phyloP scores from a whole-genome alignment of 1,140 invertebrate species.

The Nylanderia fulva region DNA sequence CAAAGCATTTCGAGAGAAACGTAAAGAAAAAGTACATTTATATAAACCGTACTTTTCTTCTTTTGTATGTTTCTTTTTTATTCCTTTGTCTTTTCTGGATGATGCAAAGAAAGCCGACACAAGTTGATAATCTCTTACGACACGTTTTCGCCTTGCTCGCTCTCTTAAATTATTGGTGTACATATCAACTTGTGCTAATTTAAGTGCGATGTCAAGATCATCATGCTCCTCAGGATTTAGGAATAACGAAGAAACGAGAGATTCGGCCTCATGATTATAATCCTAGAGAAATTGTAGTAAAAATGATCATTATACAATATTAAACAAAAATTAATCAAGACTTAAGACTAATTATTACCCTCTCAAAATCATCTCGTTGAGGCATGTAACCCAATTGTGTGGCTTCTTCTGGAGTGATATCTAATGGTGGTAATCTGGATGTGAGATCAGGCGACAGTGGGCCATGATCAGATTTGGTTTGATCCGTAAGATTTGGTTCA shows the following conservation, averaged over 20 bases:
- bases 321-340: slow-evolving; percentile 24
- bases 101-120: slow-evolving; percentile 92
- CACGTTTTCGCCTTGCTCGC: slow-evolving; percentile 93
- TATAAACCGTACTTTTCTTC: slow-evolving; percentile 89
- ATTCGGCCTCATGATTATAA: slow-evolving; percentile 96
- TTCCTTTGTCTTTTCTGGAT: slow-evolving; percentile 86
- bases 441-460: slow-evolving; percentile 92
- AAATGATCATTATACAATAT: slow-evolving; percentile 4
- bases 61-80: slow-evolving; percentile 89
- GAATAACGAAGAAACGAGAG: slow-evolving; percentile 93
- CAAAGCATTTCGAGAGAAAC: neutral
- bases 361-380: slow-evolving; percentile 98
- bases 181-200: slow-evolving; percentile 92
- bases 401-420: slow-evolving; percentile 93
- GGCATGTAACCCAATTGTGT: slow-evolving; percentile 98
- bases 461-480: slow-evolving; percentile 92
- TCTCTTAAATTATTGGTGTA: slow-evolving; percentile 94
- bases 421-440: slow-evolving; percentile 91
- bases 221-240: slow-evolving; percentile 93
- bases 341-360: slow-evolving; percentile 85
- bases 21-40: slow-evolving; percentile 8
- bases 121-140: slow-evolving; percentile 94
- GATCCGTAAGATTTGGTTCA: slow-evolving; percentile 89
- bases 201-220: slow-evolving; percentile 93
- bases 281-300: slow-evolving; percentile 87